Base-by-base conservation (phyloP, 2,888 invertebrate species). In the Plusia festucae region DNA sequence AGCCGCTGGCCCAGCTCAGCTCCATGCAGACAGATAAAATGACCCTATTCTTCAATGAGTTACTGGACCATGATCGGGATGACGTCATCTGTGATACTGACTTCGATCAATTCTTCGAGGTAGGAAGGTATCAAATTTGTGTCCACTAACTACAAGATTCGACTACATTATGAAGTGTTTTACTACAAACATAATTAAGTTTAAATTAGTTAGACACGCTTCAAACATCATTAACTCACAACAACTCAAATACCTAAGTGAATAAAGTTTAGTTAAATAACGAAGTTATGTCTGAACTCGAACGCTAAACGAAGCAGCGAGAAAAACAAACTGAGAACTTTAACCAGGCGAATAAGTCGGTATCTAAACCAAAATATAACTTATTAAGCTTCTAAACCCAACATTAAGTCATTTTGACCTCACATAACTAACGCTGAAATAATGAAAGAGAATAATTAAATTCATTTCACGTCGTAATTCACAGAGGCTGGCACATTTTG, bases 1-100 rank as follows among this genome's bases (percentile, higher is more conserved):
- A 95, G 76, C 94, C 93, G 0, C 85, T 93, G 22, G 93, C 93
- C 15, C 89, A 90, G 67, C 92, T 97, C 70, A 96, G 96, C 73
- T 88, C 95, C 53, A 96, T 96, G 55, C 97, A 97, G 86, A 95
- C 94, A 67, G 96, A 96, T 89, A 97, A 97, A 89, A 94, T 97
- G 91, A 95, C 96, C 0, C 96, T 97, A 78, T 97, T 97, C 91
- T 97, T 97, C 91, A 96, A 96, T 0, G 96, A 96, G 80, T 95
- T 97, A 16, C 92, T 97, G 66, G 97, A 97, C 86, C 96, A 96
- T 84, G 97, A 97, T 87, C 94, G 96, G 56, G 97, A 97, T 88
- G 97, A 97, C 88, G 96, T 97, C 81, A 96, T 97, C 76, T 95
- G 96, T 62, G 96, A 96, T 73, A 96, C 96, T 83, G 97, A 97